Conservation (phyloP, 92 coral and sea anemone genomes). For the Hydrozoanthus gracilis region DNA sequence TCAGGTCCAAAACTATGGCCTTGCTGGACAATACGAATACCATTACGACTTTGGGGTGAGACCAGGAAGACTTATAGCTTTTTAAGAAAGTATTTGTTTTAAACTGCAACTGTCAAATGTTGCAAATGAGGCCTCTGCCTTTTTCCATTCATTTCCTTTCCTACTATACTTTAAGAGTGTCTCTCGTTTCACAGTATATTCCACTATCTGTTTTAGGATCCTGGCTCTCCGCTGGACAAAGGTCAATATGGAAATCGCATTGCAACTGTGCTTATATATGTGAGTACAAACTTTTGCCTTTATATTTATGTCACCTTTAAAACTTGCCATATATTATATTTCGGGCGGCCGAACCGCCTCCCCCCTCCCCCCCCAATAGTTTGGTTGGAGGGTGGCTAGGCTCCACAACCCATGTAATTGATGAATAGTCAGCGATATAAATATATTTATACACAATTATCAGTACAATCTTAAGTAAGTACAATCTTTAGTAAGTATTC, state of each 20-base stretch:
- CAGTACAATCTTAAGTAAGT: too few species aligned
- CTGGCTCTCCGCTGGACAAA: constrained; percentile 77
- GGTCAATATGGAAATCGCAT: constrained; percentile 81
- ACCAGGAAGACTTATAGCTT: neutral
- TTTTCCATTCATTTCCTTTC: neutral
- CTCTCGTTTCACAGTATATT: neutral
- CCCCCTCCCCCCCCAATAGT: too few species aligned
- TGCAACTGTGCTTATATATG: constrained; percentile 38
- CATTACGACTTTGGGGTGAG: constrained; percentile 93
- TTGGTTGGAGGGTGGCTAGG: neutral
- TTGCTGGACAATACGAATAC: constrained; percentile 94
- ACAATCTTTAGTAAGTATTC: too few species aligned
- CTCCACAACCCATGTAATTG: neutral
- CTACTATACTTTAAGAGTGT: too few species aligned
- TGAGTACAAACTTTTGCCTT: neutral
- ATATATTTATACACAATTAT: too few species aligned
- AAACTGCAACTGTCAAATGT: too few species aligned
- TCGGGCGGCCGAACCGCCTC: too few species aligned
- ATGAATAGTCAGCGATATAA: too few species aligned
- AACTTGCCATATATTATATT: too few species aligned
- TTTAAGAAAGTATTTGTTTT: too few species aligned
- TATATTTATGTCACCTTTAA: neutral
- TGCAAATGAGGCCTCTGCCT: neutral
- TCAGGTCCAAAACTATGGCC: constrained; percentile 97
- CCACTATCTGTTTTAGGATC: constrained; percentile 52